These are phyloP conservation scores for Poliocrania exsul DNA, from an alignment of 2,797 vertebrate species.

Conservation along the genomic window DNA sequence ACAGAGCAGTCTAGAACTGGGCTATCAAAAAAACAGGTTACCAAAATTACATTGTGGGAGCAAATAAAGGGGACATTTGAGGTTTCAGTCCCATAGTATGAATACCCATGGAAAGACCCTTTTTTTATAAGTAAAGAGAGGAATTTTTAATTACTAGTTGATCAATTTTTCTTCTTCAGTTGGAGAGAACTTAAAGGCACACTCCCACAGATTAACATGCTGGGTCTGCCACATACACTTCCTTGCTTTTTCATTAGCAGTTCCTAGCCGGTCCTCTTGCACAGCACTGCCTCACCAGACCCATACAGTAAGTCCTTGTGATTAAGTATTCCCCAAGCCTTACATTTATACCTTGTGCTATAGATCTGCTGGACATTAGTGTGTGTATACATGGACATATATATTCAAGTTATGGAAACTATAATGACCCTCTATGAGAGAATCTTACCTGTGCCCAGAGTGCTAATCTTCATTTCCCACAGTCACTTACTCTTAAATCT, in stretches of 20 bases:
- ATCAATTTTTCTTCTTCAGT: not conserved
- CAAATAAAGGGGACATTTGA: not conserved
- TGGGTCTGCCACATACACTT: not conserved
- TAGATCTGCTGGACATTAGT: not conserved
- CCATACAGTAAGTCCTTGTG: not conserved
- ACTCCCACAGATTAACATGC: too few species aligned
- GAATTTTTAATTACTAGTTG: not conserved
- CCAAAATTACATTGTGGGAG: not conserved
- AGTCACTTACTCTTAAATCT: slow-evolving; percentile 12
- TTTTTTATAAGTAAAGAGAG: not conserved
- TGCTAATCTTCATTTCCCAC: slow-evolving; percentile 40
- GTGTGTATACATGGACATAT: not conserved
- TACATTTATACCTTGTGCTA: not conserved
- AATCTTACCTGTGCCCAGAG: slow-evolving; percentile 11
- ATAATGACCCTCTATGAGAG: not conserved
- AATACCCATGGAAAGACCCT: not conserved
- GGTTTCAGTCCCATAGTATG: not conserved
- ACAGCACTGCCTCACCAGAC: not conserved
- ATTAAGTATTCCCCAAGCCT: slow-evolving; percentile 7
- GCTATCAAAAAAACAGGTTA: not conserved
- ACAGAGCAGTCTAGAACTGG: not conserved
- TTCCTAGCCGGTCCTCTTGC: not conserved
- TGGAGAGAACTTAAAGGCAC: not conserved
- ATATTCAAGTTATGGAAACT: not conserved
- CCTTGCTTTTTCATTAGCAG: not conserved